Percentiles rank a stretch among this genome's conserved stretches.
Evolutionary conservation across 1,140 invertebrate species (phyloP).

Genomic region (Diploscapter pachys): DNA sequence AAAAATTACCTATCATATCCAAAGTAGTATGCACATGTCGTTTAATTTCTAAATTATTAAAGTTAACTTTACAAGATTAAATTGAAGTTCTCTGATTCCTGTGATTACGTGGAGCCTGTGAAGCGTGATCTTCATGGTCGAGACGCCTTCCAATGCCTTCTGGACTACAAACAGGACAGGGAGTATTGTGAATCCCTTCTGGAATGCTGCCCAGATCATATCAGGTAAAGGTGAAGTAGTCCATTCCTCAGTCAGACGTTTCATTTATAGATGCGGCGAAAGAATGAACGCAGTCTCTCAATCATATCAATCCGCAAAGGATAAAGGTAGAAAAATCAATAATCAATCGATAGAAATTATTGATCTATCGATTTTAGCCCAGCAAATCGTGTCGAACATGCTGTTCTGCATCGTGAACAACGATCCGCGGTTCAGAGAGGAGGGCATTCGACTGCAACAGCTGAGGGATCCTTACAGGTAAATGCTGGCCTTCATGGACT

Average conservation of each 20-base stretch:
- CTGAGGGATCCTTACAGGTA: slow-evolving; percentile 14
- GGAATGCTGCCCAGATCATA: slow-evolving; percentile 19
- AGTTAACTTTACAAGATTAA: background rate
- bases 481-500: no score
- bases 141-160: slow-evolving; percentile 19
- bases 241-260: no score
- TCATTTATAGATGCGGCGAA: slow-evolving; percentile 13
- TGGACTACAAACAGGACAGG: slow-evolving; percentile 24
- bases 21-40: background rate
- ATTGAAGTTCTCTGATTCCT: slow-evolving; percentile 13
- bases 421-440: slow-evolving; percentile 17
- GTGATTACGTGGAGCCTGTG: slow-evolving; percentile 18
- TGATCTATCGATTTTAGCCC: background rate
- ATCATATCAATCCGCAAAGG: slow-evolving; percentile 16
- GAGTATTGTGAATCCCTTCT: slow-evolving; percentile 20
- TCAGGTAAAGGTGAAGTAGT: background rate
- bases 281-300: slow-evolving; percentile 26
- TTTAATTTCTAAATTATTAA: background rate
- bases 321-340: background rate
- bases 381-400: slow-evolving; percentile 20
- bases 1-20: background rate
- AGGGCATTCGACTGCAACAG: slow-evolving; percentile 16
- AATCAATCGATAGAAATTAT: no score
- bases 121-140: slow-evolving; percentile 9
- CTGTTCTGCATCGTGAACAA: slow-evolving; percentile 16